A percentile compares a stretch with the other conserved stretches of the same genome.
Evolutionary conservation across 2,797 vertebrate genomes (phyloP).

Genomic region (Acrocephalus scirpaceus): DNA sequence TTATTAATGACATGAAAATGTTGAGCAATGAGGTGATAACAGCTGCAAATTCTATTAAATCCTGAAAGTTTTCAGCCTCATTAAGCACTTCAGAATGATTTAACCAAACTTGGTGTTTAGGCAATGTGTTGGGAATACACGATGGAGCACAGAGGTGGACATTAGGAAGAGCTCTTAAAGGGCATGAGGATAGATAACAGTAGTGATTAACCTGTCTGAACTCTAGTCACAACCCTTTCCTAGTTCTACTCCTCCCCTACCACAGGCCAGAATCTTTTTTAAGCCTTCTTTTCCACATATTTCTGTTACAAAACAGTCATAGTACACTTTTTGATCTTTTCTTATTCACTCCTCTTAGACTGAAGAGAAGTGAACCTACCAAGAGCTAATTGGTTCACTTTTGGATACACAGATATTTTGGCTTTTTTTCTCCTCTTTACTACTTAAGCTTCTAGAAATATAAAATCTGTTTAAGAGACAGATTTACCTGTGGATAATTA

Average conservation of each 20-base stretch:
- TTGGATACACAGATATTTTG: not conserved
- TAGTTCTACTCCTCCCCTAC: not conserved
- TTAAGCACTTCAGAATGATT: not conserved
- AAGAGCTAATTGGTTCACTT: not conserved
- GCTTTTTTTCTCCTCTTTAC: not conserved
- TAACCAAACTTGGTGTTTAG: not conserved
- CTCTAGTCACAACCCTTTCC: not conserved
- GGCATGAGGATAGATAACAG: not conserved
- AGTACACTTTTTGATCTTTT: not conserved
- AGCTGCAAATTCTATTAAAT: not conserved
- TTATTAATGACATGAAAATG: conserved; percentile 27
- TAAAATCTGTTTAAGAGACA: not conserved
- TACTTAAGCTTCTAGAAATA: not conserved
- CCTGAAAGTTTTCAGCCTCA: not conserved
- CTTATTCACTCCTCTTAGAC: not conserved
- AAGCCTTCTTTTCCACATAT: not conserved
- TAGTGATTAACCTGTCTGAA: not conserved
- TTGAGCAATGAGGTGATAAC: conserved; percentile 25
- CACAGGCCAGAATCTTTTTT: not conserved
- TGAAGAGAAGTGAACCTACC: not conserved
- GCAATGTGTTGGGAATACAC: not conserved
- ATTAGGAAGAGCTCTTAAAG: not conserved
- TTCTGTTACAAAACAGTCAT: not conserved
- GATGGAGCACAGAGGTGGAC: not conserved
- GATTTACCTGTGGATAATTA: not conserved